phyloP scores from a whole-genome alignment of 2,797 vertebrate genomes.

The Myotis daubentonii region DNA sequence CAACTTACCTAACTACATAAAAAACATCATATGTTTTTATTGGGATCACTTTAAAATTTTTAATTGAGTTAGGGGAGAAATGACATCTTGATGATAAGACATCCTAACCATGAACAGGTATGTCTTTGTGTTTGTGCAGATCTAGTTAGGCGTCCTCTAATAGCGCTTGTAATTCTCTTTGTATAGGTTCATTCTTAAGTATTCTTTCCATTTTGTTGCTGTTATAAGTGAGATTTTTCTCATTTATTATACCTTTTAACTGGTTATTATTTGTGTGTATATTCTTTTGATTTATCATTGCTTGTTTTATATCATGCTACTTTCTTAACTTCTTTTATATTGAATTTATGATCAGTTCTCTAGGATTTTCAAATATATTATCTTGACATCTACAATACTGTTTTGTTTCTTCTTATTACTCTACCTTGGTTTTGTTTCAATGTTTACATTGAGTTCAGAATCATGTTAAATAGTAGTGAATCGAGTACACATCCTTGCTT shows the following conservation, averaged over 20 bases:
- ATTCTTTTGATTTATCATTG: neutral
- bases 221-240: neutral
- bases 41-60: neutral
- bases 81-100: neutral
- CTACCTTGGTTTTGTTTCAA: neutral
- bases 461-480: neutral
- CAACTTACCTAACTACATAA: neutral
- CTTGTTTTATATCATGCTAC: neutral
- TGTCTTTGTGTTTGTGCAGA: neutral
- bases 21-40: neutral
- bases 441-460: neutral
- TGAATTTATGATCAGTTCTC: neutral
- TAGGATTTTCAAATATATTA: neutral
- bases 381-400: neutral
- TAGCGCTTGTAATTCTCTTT: neutral
- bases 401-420: neutral
- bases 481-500: neutral
- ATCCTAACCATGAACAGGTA: neutral
- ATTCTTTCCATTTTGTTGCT: neutral
- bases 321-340: neutral
- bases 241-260: neutral
- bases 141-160: neutral
- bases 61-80: neutral
- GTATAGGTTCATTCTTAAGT: neutral
- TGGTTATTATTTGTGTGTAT: neutral